Percentiles rank a stretch among this genome's conserved stretches.
phyloP scores from a whole-genome alignment of 2,113 vertebrate species.

The Pseudorasbora parva region DNA sequence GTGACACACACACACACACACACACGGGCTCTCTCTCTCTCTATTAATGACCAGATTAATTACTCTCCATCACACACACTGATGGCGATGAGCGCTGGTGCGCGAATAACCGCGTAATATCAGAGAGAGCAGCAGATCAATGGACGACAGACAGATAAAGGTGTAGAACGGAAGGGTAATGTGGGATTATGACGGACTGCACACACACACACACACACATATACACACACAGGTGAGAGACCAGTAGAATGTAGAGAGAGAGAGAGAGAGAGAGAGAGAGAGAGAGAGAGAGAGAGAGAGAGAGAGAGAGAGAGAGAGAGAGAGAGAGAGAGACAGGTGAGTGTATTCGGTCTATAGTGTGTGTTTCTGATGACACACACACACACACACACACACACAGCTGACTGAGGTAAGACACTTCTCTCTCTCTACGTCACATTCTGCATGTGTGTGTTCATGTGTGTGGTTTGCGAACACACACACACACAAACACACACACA shows the following conservation, averaged over 20 bases:
- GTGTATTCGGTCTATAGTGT: slow-evolving; percentile 14
- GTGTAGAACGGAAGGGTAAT: slow-evolving; percentile 26
- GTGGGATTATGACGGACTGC: not conserved
- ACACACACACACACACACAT: no score
- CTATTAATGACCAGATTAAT: slow-evolving; percentile 41
- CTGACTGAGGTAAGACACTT: slow-evolving; percentile 19
- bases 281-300: slow-evolving; percentile 37
- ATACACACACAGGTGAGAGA: slow-evolving; percentile 66
- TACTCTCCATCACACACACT: not conserved
- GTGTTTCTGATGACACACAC: not conserved
- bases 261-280: slow-evolving; percentile 40
- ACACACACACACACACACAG: slow-evolving; percentile 10
- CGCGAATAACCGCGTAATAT: slow-evolving; percentile 22
- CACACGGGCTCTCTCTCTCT: slow-evolving; percentile 9
- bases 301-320: slow-evolving; percentile 44
- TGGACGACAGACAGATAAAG: not conserved
- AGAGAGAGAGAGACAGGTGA: slow-evolving; percentile 41
- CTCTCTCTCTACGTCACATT: slow-evolving; percentile 15
- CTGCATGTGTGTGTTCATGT: slow-evolving; percentile 45
- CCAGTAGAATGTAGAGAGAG: slow-evolving; percentile 53
- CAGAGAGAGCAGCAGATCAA: slow-evolving; percentile 45
- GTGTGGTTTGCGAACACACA: slow-evolving; percentile 50
- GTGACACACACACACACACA: not conserved
- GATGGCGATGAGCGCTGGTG: not conserved
- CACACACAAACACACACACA: slow-evolving; percentile 59